A percentile compares a stretch with the other conserved stretches of the same genome.
These are phyloP conservation scores for Calonectris borealis DNA, from an alignment of 2,113 vertebrate genomes.

Conservation along the genomic window DNA sequence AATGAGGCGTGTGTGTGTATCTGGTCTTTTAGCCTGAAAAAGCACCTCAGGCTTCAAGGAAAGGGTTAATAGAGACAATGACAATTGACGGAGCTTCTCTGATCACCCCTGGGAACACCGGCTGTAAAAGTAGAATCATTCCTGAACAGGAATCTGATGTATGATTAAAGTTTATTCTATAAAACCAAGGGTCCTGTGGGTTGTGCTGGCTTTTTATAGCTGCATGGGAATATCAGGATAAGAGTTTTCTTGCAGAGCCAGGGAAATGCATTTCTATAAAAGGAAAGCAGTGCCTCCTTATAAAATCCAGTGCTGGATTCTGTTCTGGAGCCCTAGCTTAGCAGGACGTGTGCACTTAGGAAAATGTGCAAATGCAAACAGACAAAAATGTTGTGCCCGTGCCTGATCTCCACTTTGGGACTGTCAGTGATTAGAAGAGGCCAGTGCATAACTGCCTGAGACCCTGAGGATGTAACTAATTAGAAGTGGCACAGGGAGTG, in stretches of 20 bases:
- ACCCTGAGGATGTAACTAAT: slow-evolving; percentile 9
- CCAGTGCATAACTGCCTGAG: neutral
- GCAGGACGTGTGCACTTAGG: neutral
- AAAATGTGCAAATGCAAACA: slow-evolving; percentile 1
- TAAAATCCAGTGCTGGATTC: slow-evolving; percentile 40
- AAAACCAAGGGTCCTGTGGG: slow-evolving; percentile 61
- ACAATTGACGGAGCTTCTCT: neutral
- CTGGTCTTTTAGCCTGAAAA: neutral
- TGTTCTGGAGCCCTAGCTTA: slow-evolving; percentile 44
- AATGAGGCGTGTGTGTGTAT: neutral
- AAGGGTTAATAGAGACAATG: neutral
- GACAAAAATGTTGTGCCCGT: neutral
- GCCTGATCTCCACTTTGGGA: neutral
- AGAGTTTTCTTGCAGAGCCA: slow-evolving; percentile 48
- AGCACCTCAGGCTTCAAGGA: neutral
- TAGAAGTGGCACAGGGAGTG: neutral
- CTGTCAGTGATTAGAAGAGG: neutral
- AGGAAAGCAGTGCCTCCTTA: slow-evolving; percentile 57
- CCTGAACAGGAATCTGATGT: slow-evolving; percentile 52
- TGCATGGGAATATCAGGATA: slow-evolving; percentile 74
- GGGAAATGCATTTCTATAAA: slow-evolving; percentile 75
- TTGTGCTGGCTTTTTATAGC: slow-evolving; percentile 78
- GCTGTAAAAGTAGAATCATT: slow-evolving; percentile 31
- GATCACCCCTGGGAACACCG: neutral
- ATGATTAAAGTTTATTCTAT: slow-evolving; percentile 65